Evolutionary conservation across 2,888 invertebrate species (phyloP).

Genomic region (Kryphioiulus occultus): DNA sequence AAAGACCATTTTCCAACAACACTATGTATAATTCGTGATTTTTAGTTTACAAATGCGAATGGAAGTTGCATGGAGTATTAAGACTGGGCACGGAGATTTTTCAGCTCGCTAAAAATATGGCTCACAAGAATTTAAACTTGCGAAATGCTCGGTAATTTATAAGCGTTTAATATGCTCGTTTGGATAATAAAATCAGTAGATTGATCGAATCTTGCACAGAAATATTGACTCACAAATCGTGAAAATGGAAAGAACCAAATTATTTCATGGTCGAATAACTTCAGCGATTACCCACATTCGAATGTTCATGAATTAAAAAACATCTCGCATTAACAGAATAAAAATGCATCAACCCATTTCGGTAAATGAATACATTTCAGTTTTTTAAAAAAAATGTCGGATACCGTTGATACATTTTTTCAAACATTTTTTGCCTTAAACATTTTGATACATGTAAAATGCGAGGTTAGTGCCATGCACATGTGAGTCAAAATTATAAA

Average conservation of each 20-base stretch:
- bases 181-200: background rate
- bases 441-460: too few species aligned
- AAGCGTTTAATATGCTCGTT: background rate
- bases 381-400: too few species aligned
- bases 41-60: background rate
- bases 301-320: background rate
- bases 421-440: too few species aligned
- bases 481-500: too few species aligned
- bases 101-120: background rate
- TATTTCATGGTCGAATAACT: background rate
- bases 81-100: background rate
- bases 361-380: background rate
- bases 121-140: background rate
- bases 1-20: conserved; percentile 13
- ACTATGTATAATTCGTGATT: conserved; percentile 2
- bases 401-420: too few species aligned
- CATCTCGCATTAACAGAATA: too few species aligned
- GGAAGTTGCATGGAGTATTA: background rate
- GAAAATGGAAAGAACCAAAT: background rate
- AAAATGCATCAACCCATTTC: background rate
- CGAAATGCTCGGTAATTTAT: background rate
- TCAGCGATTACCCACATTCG: background rate
- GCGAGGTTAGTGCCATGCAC: too few species aligned
- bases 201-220: too few species aligned
- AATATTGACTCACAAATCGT: background rate